These are phyloP conservation scores for Chionis minor DNA, from an alignment of 2,113 vertebrate genomes.

Conservation along the genomic window DNA sequence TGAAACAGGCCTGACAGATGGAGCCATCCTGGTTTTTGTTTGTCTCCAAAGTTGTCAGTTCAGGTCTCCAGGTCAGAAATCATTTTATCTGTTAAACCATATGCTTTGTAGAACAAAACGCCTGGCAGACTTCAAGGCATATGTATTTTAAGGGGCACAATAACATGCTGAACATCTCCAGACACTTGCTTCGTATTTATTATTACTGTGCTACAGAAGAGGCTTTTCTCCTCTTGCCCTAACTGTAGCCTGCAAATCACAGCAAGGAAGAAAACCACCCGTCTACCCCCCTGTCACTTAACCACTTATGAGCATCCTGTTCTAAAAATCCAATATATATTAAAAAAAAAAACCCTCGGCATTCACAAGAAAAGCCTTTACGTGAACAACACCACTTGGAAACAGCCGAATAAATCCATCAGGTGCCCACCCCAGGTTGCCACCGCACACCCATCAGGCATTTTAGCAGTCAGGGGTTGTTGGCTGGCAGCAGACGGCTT, in stretches of 20 bases:
- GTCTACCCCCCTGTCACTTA: not conserved
- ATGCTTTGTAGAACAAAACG: constrained; percentile 75
- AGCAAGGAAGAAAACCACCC: not conserved
- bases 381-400: not conserved
- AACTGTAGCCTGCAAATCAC: not conserved
- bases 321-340: not conserved
- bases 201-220: not conserved
- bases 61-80: constrained; percentile 76
- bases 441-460: fast-evolving
- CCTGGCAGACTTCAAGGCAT: constrained; percentile 66
- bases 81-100: constrained; percentile 76
- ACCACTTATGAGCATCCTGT: not conserved
- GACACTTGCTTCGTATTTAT: constrained; percentile 24
- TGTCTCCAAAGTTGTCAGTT: constrained; percentile 73
- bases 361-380: not conserved
- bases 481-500: not conserved
- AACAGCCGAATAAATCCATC: not conserved
- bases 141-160: constrained; percentile 61
- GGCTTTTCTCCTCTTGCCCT: constrained; percentile 3
- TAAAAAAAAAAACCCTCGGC: not conserved
- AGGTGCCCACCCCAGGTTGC: not conserved
- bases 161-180: constrained; percentile 13
- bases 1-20: constrained; percentile 55
- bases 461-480: not conserved
- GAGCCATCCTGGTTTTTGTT: constrained; percentile 64